Evolutionary conservation across 2,113 vertebrate species (phyloP), one percentile per base, ranked within the genome.

Genomic region (Zosterops pallidus): DNA sequence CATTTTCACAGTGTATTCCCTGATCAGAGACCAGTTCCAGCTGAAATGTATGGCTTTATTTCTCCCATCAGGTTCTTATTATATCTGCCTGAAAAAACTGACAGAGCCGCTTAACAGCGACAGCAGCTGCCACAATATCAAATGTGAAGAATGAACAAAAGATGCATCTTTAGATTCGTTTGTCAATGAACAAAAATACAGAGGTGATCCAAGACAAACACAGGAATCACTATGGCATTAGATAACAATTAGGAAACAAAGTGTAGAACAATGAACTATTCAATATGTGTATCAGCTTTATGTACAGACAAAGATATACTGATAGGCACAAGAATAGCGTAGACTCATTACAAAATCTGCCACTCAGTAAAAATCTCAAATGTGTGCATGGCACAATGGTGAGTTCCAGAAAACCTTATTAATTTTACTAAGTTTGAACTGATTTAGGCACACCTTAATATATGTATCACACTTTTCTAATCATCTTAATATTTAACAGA

Each of bases 1-100:
- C 56, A 92, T 93, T 86, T 95, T 95, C 80, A 94, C 65, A 89
- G 47, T 7, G 12, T 77, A 80, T 78, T 95, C 82, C 80, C 80
- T 75, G 59, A 96, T 92, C 94, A 94, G 81, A 96, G 67, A 72
- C 33, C 46, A 93, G n/a, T 37, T 89, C 63, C 56, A 92, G 41
- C 39, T 86, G 83, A 95, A 96, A 96, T 60, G 15, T 69, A 59
- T 65, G 62, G 70, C 35, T 96, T 91, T 91, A 87, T 95, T 95
- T 97, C 89, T 76, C 72, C 68, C 86, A 19, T 81, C 72, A 86
- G 69, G 50, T 92, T 93, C 79, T 83, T 92, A 83, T 78, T 94
- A 56, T 79, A 91, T 55, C 71, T 76, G 56, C 41, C 70, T 79
- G 59, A 91, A 93, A 93, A 96, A 96, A 91, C 9, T 93, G 63